phyloP scores from a whole-genome alignment of 35 echinoderm and acorn worm species.

The Amphiura filiformis region DNA sequence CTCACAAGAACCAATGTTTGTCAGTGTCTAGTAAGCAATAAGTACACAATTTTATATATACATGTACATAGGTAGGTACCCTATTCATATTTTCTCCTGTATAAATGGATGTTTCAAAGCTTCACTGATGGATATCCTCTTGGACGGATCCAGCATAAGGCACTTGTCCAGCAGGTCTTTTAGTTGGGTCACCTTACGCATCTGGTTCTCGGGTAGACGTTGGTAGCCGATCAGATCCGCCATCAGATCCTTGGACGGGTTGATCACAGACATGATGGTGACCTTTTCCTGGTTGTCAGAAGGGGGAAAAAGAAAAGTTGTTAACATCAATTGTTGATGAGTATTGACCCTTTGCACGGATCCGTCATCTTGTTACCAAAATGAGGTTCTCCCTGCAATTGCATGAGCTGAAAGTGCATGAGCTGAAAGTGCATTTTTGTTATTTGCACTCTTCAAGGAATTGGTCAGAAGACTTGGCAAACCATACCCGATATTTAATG shows the following conservation, averaged over 20 bases:
- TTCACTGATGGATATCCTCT: constrained; percentile 82
- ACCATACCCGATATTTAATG: no score
- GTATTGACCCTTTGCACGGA: no score
- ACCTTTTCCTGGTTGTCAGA: constrained; percentile 77
- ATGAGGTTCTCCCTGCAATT: no score
- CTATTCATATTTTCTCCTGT: constrained; percentile 87
- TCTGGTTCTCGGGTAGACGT: constrained; percentile 79
- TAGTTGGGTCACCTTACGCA: constrained; percentile 84
- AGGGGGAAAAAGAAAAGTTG: not conserved
- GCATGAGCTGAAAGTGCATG: not conserved
- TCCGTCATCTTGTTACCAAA: no score
- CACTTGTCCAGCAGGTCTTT: constrained; percentile 91
- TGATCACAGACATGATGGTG: constrained; percentile 80
- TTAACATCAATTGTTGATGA: not conserved
- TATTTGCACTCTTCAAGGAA: no score
- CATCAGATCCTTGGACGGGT: constrained; percentile 78
- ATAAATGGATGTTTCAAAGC: constrained; percentile 90
- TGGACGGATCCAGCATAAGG: constrained; percentile 90
- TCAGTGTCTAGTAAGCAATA: no score
- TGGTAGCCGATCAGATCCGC: constrained; percentile 81
- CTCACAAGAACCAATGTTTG: no score
- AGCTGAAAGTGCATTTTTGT: not conserved
- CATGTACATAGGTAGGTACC: not conserved
- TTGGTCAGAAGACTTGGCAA: no score
- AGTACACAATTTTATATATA: no score